A percentile compares a stretch with the other conserved stretches of the same genome.
phyloP scores from a whole-genome alignment of 2,797 vertebrate species.

The Nyctalus aviator region DNA sequence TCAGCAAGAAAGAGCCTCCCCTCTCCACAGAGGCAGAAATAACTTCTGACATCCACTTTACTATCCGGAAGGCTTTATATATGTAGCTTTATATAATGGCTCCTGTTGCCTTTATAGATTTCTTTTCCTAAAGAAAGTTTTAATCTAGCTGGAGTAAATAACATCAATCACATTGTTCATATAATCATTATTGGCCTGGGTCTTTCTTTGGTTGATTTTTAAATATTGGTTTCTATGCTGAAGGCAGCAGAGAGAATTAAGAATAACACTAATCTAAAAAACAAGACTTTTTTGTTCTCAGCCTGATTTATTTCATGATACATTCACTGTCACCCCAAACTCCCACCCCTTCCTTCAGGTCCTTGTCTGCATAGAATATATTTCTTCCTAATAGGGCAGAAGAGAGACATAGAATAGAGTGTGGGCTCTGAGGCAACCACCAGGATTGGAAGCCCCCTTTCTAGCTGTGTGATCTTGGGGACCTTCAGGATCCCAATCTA shows the following conservation, averaged over 20 bases:
- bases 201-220: slow-evolving; percentile 69
- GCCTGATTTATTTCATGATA: not conserved
- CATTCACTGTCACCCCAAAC: not conserved
- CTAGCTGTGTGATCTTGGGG: not conserved
- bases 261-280: not conserved
- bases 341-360: not conserved
- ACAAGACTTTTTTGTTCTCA: not conserved
- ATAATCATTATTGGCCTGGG: slow-evolving; percentile 64
- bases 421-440: not conserved
- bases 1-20: not conserved
- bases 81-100: slow-evolving; percentile 64
- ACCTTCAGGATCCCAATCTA: not conserved
- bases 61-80: slow-evolving; percentile 56
- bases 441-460: not conserved
- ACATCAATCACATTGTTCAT: slow-evolving; percentile 71
- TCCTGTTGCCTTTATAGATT: slow-evolving; percentile 70
- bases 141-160: slow-evolving; percentile 74
- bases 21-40: slow-evolving; percentile 45
- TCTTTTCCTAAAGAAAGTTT: slow-evolving; percentile 67
- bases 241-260: not conserved
- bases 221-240: slow-evolving; percentile 59
- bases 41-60: slow-evolving; percentile 70
- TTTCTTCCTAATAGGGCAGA: not conserved
- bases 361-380: not conserved
- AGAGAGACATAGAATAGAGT: not conserved